phyloP scores from a whole-genome alignment of 2,113 vertebrate genomes.

The Myxocyprinus asiaticus region DNA sequence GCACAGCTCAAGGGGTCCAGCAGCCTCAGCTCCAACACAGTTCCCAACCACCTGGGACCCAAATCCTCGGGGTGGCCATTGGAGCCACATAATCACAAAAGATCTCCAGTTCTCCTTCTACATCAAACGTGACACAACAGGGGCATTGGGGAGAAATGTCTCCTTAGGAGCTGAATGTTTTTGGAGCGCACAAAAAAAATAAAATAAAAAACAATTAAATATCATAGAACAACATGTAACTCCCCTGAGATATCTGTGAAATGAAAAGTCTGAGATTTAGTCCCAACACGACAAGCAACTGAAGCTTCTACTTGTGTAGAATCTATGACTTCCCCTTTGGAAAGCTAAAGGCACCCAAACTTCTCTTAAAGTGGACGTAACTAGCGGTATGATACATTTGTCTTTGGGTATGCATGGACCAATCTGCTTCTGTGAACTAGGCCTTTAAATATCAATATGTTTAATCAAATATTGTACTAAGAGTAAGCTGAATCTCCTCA shows the following conservation, averaged over 20 bases:
- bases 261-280: conserved; percentile 11
- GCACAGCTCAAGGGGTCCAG: conserved; percentile 37
- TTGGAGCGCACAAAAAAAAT: neutral
- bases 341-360: conserved; percentile 10
- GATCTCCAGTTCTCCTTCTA: neutral
- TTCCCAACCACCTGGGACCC: conserved; percentile 40
- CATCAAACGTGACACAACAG: conserved; percentile 14
- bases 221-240: neutral
- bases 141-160: neutral
- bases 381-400: conserved; percentile 50
- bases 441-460: conserved; percentile 62
- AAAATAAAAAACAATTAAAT: neutral
- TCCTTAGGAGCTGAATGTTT: neutral
- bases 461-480: conserved; percentile 61
- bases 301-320: neutral
- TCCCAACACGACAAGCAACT: neutral
- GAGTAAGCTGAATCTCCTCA: conserved; percentile 52
- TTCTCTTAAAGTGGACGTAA: neutral
- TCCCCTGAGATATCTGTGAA: neutral
- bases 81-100: conserved; percentile 10
- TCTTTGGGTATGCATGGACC: conserved; percentile 36
- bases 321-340: neutral
- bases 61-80: conserved; percentile 40
- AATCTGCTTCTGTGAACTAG: conserved; percentile 50
- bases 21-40: conserved; percentile 14